Evolutionary conservation across 2,888 invertebrate species (phyloP).

Genomic region (Dysmachus trigonus): DNA sequence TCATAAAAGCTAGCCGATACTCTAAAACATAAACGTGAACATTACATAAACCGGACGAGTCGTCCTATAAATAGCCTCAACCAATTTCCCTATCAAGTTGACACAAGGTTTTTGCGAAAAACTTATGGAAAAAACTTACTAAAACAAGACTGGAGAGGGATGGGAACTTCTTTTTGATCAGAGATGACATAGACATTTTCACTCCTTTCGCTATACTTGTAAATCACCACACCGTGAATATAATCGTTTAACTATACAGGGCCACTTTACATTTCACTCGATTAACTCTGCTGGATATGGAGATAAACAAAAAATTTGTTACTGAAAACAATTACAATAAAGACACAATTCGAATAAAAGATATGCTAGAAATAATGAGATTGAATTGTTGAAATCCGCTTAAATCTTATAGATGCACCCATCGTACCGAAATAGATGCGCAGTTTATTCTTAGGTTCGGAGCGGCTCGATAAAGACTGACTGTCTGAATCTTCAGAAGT

Average conservation of each 20-base stretch:
- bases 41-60: slow-evolving; percentile 46
- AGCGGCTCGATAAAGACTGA: slow-evolving; percentile 32
- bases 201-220: not conserved
- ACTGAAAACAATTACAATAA: not conserved
- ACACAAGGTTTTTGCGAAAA: not conserved
- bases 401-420: not conserved
- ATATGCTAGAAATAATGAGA: not conserved
- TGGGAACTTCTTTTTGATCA: slow-evolving; percentile 66
- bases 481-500: slow-evolving; percentile 14
- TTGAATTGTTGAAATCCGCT: slow-evolving; percentile 10
- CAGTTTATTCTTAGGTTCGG: slow-evolving; percentile 40
- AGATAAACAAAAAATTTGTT: not conserved
- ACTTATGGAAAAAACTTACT: slow-evolving; percentile 59
- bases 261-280: slow-evolving; percentile 21
- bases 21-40: slow-evolving; percentile 21
- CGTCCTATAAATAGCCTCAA: slow-evolving; percentile 47
- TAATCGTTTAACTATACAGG: not conserved
- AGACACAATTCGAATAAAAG: not conserved
- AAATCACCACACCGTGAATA: not conserved
- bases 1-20: slow-evolving; percentile 7
- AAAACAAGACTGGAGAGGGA: slow-evolving; percentile 66
- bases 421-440: slow-evolving; percentile 37
- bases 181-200: slow-evolving; percentile 51
- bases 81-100: not conserved
- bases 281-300: not conserved